phyloP scores from a whole-genome alignment of 2,888 invertebrate genomes.

The Agrotis exclamationis region DNA sequence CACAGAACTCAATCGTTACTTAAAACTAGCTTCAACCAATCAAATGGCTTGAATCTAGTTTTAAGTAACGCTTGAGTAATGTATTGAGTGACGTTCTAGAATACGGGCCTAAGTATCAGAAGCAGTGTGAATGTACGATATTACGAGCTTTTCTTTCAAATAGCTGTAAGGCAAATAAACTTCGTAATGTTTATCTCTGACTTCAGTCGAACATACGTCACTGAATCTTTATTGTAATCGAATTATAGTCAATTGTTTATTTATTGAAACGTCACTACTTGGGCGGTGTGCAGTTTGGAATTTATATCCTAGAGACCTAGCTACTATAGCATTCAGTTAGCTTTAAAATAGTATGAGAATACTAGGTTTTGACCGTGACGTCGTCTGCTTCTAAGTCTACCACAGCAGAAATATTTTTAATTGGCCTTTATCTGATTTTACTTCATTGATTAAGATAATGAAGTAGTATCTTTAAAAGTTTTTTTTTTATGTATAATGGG shows the following conservation, averaged over 20 bases:
- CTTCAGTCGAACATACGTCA: constrained; percentile 44
- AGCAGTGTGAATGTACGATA: constrained; percentile 8
- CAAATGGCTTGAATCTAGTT: too few species aligned
- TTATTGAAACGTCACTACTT: constrained; percentile 3
- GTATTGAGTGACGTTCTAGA: too few species aligned
- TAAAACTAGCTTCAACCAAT: too few species aligned
- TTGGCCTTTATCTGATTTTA: too few species aligned
- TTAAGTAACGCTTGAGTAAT: too few species aligned
- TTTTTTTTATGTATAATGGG: too few species aligned
- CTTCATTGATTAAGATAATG: too few species aligned
- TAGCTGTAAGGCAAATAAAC: constrained; percentile 20
- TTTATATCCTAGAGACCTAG: constrained; percentile 14
- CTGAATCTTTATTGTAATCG: constrained; percentile 14
- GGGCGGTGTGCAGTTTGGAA: constrained; percentile 54
- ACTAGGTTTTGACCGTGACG: neutral
- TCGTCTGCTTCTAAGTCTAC: neutral
- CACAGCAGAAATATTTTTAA: too few species aligned
- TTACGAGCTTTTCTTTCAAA: constrained; percentile 21
- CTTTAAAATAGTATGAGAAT: neutral
- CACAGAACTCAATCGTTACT: too few species aligned
- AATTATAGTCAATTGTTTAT: constrained; percentile 40
- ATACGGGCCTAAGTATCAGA: neutral
- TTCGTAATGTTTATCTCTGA: constrained; percentile 27
- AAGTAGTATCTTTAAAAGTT: too few species aligned
- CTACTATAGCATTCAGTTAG: neutral